Percentiles rank a stretch among this genome's conserved stretches.
phyloP scores from a whole-genome alignment of 2,888 invertebrate genomes.

The Cecidostiba fungosa region DNA sequence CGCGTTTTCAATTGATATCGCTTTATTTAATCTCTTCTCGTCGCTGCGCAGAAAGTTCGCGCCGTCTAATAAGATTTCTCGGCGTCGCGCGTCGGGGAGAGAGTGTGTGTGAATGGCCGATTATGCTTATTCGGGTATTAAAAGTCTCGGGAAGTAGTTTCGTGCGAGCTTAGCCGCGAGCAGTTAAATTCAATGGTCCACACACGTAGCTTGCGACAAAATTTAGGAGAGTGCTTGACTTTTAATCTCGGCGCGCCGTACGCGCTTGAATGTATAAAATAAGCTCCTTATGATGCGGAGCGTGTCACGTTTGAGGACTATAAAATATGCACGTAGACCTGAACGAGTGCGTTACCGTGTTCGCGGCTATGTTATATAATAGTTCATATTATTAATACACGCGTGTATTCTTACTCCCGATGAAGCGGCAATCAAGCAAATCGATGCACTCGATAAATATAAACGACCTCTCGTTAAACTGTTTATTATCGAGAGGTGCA shows the following conservation, averaged over 20 bases:
- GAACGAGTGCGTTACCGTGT: no score
- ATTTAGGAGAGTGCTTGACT: conserved; percentile 13
- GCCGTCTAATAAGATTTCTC: background rate
- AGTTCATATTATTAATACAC: no score
- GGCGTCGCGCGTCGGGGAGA: background rate
- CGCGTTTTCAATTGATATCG: background rate
- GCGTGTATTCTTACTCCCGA: rapidly evolving
- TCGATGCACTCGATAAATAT: background rate
- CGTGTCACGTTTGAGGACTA: conserved; percentile 17
- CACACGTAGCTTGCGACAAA: background rate
- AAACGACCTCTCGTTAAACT: background rate
- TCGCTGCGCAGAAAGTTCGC: no score
- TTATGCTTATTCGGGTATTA: background rate
- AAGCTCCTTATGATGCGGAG: conserved; percentile 25
- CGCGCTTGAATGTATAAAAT: conserved; percentile 16
- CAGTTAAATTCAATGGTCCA: background rate
- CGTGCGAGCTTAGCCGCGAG: background rate
- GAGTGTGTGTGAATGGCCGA: background rate
- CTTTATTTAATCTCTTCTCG: background rate
- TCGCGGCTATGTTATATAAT: no score
- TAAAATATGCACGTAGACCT: no score
- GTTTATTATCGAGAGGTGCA: conserved; percentile 27
- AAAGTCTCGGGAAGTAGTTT: background rate
- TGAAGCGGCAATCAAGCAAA: background rate
- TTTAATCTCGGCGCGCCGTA: background rate